A percentile compares a stretch with the other conserved stretches of the same genome.
Conservation (phyloP, 2,888 invertebrate genomes). For the Melipona beecheii region DNA sequence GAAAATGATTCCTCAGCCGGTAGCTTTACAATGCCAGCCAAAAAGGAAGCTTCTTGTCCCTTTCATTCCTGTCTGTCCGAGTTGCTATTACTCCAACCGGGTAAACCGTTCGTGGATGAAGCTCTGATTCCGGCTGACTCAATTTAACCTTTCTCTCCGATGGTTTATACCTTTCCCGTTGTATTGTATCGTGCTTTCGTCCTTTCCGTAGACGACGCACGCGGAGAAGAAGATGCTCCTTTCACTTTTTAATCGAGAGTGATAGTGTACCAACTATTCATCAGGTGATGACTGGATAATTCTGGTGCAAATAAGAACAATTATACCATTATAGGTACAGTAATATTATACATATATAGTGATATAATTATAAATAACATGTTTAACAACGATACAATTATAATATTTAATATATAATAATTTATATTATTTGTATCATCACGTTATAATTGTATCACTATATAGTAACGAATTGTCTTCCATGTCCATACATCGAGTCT, state of each 20-base stretch:
- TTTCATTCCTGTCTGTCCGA: background rate
- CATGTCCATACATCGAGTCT: too few relatives aligned
- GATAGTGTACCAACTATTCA: too few relatives aligned
- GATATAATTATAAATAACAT: too few relatives aligned
- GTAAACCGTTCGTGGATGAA: background rate
- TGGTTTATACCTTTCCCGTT: background rate
- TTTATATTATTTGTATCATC: background rate
- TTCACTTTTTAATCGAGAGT: too few relatives aligned
- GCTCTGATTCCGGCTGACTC: background rate
- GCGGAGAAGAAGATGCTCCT: background rate
- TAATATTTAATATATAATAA: too few relatives aligned
- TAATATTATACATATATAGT: too few relatives aligned
- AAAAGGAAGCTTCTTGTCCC: conserved; percentile 2
- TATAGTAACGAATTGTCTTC: too few relatives aligned
- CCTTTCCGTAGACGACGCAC: too few relatives aligned
- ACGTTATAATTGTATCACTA: background rate
- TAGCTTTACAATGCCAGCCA: conserved; percentile 24
- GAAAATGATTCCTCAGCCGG: conserved; percentile 48
- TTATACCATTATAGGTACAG: too few relatives aligned
- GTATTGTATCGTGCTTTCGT: background rate
- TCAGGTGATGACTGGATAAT: too few relatives aligned
- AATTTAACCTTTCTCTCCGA: background rate
- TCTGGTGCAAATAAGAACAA: too few relatives aligned
- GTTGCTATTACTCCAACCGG: background rate
- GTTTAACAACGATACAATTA: too few relatives aligned